Evolutionary conservation across 2,113 vertebrate genomes (phyloP).

Genomic region (Ciconia maguari): DNA sequence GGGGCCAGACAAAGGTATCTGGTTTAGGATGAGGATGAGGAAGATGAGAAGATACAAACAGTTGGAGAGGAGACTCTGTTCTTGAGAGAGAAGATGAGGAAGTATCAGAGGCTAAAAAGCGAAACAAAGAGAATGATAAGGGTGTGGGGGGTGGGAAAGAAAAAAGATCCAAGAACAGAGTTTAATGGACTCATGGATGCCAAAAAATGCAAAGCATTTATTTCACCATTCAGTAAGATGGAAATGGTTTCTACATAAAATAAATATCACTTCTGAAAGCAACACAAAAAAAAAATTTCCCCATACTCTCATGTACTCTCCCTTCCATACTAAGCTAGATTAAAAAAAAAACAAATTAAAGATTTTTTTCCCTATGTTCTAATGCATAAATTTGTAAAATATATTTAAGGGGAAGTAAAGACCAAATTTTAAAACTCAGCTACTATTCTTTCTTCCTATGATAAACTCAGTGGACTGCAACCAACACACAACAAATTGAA

Average conservation of each 20-base stretch:
- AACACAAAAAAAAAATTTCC: not conserved
- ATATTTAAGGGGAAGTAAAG: not conserved
- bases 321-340: not conserved
- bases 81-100: constrained; percentile 87
- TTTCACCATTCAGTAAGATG: not conserved
- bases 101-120: constrained; percentile 87
- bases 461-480: not conserved
- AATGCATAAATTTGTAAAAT: not conserved
- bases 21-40: constrained; percentile 78
- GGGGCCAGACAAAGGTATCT: constrained; percentile 81
- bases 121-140: constrained; percentile 75
- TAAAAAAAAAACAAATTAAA: not conserved
- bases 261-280: not conserved
- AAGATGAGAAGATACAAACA: constrained; percentile 82
- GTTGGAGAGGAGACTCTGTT: constrained; percentile 84
- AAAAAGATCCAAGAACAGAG: constrained; percentile 38
- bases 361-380: not conserved
- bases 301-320: not conserved
- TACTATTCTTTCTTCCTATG: not conserved
- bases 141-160: not conserved
- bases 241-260: constrained; percentile 31
- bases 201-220: constrained; percentile 46
- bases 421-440: not conserved
- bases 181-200: constrained; percentile 64
- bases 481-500: not conserved